phyloP scores from a whole-genome alignment of 2,888 invertebrate species.

The Microplitis deprimator region DNA sequence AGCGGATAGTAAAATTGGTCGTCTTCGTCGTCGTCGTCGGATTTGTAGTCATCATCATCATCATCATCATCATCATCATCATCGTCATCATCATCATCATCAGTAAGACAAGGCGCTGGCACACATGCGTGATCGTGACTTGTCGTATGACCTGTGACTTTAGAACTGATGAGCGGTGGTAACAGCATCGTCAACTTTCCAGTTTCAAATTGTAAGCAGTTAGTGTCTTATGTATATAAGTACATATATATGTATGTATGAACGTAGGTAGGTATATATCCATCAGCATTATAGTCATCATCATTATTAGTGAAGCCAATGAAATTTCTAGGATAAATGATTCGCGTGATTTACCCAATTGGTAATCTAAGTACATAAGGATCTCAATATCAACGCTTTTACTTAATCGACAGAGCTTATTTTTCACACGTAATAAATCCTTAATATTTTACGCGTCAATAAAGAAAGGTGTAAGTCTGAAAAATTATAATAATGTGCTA shows the following conservation, averaged over 20 bases:
- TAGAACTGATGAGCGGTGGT: conserved; percentile 37
- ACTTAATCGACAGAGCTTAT: neutral
- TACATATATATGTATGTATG: neutral
- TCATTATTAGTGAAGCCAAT: neutral
- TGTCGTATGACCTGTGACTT: conserved; percentile 40
- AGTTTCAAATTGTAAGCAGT: neutral
- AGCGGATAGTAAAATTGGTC: neutral
- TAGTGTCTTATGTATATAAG: neutral
- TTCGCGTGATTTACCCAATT: neutral
- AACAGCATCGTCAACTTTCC: conserved; percentile 5
- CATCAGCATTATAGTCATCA: neutral
- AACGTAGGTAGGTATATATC: neutral
- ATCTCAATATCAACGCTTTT: neutral
- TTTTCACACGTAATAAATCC: neutral
- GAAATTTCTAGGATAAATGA: neutral
- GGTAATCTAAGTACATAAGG: neutral
- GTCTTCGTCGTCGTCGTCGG: neutral
- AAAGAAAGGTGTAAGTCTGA: neutral
- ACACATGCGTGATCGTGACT: conserved; percentile 40
- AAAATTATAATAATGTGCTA: neutral
- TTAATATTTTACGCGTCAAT: neutral
- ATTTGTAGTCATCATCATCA: neutral
- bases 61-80: neutral
- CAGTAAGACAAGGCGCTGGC: neutral
- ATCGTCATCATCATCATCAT: neutral